Base-by-base conservation (phyloP, 1,140 invertebrate genomes). In the Parapsyche elsis region DNA sequence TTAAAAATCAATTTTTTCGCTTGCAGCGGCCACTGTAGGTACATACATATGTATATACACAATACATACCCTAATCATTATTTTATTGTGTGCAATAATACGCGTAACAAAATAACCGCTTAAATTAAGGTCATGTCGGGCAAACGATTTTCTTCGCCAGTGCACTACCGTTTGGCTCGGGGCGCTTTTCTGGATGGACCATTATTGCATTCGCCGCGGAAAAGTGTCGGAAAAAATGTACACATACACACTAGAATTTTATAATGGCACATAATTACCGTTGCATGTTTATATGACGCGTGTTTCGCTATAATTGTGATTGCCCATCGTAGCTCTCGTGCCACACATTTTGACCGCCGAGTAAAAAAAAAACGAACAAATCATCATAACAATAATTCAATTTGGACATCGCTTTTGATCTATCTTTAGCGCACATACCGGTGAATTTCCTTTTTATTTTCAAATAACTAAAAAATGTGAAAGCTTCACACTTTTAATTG, bases 201-300 rank as follows among this genome's bases (percentile, higher is more conserved):
- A 78, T 70, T 70, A 70, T 78, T 70, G 45, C 61, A 53, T 59
- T 79, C 16, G 78, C 57, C 57, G 45, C 59, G 59, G 70, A 53
- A 71, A 53, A 73, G 57, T 73, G 46, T 79, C 71, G 49, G 45
- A 59, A 79, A 79, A 73, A 79, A 73, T 64, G 77, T 67, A 26
- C 67, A 26, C 67, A 38, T 79, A 49, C 64, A 67, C 21, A 23
- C 21, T 44, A 23, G 71, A 79, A 79, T 79, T 79, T 79, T 79
- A 26, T 79, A 79, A 79, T 79, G 71, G 26, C 14, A n/a, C 26
- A 59, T 79, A 79, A 79, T 79, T 79, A 67, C 67, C n/a, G 7
- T 79, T 79, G 67, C 71, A 73, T 79, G 78, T 44, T 45, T 64
- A 38, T 24, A 49, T 38, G 57, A 44, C 57, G 57, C 73, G 73